These are phyloP conservation scores for Catocala fraxini DNA, from an alignment of 2,888 invertebrate species.

Conservation along the genomic window DNA sequence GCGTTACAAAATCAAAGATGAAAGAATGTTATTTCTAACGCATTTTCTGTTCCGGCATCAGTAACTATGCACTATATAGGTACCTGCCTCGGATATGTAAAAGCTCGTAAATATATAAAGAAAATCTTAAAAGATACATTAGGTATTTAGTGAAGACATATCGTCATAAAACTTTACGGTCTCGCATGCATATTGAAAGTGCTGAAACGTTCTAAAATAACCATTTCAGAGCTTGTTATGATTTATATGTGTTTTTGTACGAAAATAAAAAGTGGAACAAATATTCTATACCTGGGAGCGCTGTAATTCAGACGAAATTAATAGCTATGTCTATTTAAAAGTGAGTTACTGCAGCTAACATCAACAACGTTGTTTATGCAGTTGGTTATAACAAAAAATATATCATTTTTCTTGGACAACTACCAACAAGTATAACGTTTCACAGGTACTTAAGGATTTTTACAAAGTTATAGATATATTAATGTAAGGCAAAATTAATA, in stretches of 20 bases:
- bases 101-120: conserved; percentile 43
- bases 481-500: neutral
- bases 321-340: conserved; percentile 10
- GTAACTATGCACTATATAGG: conserved; percentile 13
- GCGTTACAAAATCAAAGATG: conserved; percentile 22
- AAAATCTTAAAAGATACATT: conserved; percentile 43
- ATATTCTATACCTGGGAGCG: neutral
- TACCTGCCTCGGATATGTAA: conserved; percentile 28
- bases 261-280: conserved; percentile 22
- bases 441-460: neutral
- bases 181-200: conserved; percentile 67
- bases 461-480: neutral
- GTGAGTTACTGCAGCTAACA: conserved; percentile 10
- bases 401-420: neutral
- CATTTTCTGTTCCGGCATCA: conserved; percentile 15
- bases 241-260: conserved; percentile 31
- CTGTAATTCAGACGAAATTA: conserved; percentile 20
- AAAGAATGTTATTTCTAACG: conserved; percentile 30
- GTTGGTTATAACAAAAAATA: neutral
- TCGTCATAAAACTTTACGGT: conserved; percentile 75
- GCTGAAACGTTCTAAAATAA: conserved; percentile 71
- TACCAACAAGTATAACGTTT: neutral
- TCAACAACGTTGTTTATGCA: conserved; percentile 15
- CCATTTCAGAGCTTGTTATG: conserved; percentile 42
- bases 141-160: conserved; percentile 66